Evolutionary conservation across 2,797 vertebrate genomes (phyloP).

Genomic region (Rhinatrema bivittatum): DNA sequence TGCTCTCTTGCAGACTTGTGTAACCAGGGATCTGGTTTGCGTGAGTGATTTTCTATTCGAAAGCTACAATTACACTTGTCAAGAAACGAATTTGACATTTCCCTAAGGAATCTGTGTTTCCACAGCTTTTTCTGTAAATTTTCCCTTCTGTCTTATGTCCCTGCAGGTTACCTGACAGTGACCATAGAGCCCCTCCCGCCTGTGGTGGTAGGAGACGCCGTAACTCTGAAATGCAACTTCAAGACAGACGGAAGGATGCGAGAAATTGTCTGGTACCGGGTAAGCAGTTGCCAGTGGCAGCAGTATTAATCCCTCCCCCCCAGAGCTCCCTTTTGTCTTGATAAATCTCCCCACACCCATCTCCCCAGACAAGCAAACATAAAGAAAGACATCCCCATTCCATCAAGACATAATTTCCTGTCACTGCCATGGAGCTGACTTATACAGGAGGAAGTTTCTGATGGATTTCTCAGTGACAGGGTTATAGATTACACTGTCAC

Average conservation of each 20-base stretch:
- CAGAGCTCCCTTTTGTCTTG: no score
- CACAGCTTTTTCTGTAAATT: no score
- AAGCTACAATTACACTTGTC: no score
- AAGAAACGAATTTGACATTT: no score
- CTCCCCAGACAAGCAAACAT: no score
- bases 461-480: background rate
- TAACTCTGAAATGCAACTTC: slow-evolving; percentile 98
- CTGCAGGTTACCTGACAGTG: slow-evolving; percentile 88
- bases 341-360: no score
- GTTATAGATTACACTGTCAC: background rate
- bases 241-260: slow-evolving; percentile 93
- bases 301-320: background rate
- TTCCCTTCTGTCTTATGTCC: fast-evolving
- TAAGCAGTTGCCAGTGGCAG: slow-evolving; percentile 53
- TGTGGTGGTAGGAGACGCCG: slow-evolving; percentile 91
- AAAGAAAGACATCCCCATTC: no score
- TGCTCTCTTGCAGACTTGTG: no score
- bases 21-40: no score
- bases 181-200: slow-evolving; percentile 94
- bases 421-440: background rate
- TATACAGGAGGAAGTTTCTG: background rate
- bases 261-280: slow-evolving; percentile 97
- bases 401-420: no score
- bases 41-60: no score
- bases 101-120: no score